These are phyloP conservation scores for Helicoverpa armigera DNA, from an alignment of 1,140 invertebrate species.

Conservation along the genomic window DNA sequence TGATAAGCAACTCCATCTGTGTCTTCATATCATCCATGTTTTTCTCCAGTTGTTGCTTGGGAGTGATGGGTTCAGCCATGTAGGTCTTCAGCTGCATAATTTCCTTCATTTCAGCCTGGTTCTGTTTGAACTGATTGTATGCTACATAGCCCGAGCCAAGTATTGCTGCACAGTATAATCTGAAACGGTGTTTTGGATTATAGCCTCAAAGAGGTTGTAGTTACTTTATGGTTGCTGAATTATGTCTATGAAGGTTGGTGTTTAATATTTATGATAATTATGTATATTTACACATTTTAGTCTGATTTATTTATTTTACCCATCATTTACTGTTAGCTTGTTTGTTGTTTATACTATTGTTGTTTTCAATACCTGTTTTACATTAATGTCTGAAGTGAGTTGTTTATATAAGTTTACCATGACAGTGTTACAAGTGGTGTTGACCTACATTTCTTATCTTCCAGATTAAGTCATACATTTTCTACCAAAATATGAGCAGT, in stretches of 20 bases:
- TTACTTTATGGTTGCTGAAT: background rate
- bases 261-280: background rate
- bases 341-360: no score
- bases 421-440: background rate
- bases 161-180: slow-evolving; percentile 78
- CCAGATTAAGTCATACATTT: background rate
- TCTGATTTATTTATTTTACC: background rate
- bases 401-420: background rate
- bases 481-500: no score
- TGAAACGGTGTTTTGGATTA: slow-evolving; percentile 51
- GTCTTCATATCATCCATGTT: slow-evolving; percentile 93
- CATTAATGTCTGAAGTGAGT: no score
- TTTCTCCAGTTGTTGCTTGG: slow-evolving; percentile 87
- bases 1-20: slow-evolving; percentile 96
- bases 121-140: slow-evolving; percentile 73
- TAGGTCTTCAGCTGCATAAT: slow-evolving; percentile 86
- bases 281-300: background rate
- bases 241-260: no score
- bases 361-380: no score
- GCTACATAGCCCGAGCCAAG: slow-evolving; percentile 78
- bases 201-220: background rate
- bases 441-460: slow-evolving; percentile 20
- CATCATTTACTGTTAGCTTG: no score
- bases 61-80: slow-evolving; percentile 95
- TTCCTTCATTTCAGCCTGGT: slow-evolving; percentile 79